Percentiles rank a stretch among this genome's conserved stretches.
Conservation (phyloP, 1,140 invertebrate species). For the Grapholita molesta region DNA sequence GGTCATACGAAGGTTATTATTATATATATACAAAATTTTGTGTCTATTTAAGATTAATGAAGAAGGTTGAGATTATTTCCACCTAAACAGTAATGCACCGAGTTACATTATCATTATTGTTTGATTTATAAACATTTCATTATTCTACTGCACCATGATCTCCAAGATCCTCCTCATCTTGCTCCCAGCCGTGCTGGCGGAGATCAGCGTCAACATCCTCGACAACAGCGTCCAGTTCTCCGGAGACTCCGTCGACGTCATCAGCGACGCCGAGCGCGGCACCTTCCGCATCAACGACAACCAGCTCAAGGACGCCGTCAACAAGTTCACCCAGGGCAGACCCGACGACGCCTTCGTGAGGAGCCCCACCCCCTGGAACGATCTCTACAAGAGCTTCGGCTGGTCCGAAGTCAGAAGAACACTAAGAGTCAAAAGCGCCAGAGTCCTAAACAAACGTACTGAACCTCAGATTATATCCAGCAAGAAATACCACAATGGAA, state of each 20-base stretch:
- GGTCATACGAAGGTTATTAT: too few species aligned
- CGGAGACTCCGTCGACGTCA: conserved; percentile 22
- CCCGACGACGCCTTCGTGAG: conserved; percentile 38
- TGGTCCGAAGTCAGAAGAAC: conserved; percentile 37
- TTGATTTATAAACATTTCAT: too few species aligned
- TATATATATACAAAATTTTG: too few species aligned
- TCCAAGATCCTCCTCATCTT: conserved; percentile 26
- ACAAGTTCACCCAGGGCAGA: conserved; percentile 23
- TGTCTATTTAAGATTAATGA: too few species aligned
- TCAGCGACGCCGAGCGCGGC: conserved; percentile 32
- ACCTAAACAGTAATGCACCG: too few species aligned
- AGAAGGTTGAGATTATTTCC: too few species aligned
- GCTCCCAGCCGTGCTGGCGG: conserved; percentile 31
- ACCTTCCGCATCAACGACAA: conserved; percentile 31
- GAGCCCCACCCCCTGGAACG: conserved; percentile 45
- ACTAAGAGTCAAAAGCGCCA: conserved; percentile 25
- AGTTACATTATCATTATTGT: too few species aligned
- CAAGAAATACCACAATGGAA: conserved; percentile 29
- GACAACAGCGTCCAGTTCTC: conserved; percentile 27
- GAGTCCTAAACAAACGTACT: conserved; percentile 23
- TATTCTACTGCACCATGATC: conserved; percentile 31
- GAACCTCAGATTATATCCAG: conserved; percentile 22
- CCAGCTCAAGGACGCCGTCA: conserved; percentile 29
- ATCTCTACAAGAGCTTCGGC: conserved; percentile 33
- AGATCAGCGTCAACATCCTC: conserved; percentile 31